Evolutionary conservation across 1,140 invertebrate genomes (phyloP), one percentile per base, ranked within the genome.

Genomic region (Drosophila orena): DNA sequence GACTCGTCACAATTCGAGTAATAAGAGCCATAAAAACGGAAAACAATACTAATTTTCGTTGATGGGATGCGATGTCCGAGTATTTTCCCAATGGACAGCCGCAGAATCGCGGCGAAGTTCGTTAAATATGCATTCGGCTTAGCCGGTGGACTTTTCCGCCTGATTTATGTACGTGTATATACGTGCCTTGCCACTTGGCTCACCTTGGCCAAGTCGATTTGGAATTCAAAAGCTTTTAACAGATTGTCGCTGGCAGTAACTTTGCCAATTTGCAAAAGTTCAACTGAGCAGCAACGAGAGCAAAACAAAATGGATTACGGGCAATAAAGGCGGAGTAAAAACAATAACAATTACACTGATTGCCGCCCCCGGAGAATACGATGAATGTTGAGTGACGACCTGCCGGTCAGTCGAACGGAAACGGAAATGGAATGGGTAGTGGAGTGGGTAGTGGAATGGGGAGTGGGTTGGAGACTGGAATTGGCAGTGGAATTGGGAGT

Each of bases 301-400:
- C 47, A 59, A 74, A 79, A 62, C 35, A 80, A 60, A 68, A 66
- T 64, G 46, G 72, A 60, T 53, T 53, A 76, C 43, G 30, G 69
- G 42, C 50, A 44, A 52, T 52, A 66, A 44, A 53, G 37, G 30
- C 35, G 40, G 38, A 43, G 38, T 17, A 20, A 37, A 74, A 70
- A 86, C 84, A 88, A 86, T 86, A 86, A 86, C 83, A 86, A 86
- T 86, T 86, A 86, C 84, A 79, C 79, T 86, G 83, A 86, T 86
- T 83, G 84, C 79, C 42, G 75, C 70, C 79, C 70, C 62, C 70
- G 65, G 84, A 69, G 79, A 69, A 77, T 52, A 37, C 46, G 78
- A 56, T 71, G 74, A 66, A 64, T 62, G 72, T 61, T 73, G 79
- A 81, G 56, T 74, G 83, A 62, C 69, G 62, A 53, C 30, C 62